A percentile compares a stretch with the other conserved stretches of the same genome.
phyloP scores from a whole-genome alignment of 2,888 invertebrate species.

The Lacanobia oleracea region DNA sequence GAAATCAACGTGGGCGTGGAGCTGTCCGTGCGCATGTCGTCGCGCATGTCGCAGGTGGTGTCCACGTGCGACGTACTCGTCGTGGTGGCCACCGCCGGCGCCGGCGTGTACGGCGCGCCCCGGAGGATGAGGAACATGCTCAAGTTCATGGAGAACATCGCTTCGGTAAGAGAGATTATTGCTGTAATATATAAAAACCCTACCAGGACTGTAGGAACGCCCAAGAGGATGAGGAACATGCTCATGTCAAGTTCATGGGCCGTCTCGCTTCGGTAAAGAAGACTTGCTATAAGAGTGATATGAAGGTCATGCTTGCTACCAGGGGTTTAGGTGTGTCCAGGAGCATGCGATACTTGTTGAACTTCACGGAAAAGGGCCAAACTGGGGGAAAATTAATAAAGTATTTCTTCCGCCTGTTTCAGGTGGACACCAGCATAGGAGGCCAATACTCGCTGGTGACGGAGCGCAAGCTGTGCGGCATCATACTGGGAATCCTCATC shows the following conservation, averaged over 20 bases:
- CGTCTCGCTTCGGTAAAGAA: too few relatives aligned
- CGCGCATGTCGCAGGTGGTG: constrained; percentile 89
- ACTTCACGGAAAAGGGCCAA: too few relatives aligned
- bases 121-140: constrained; percentile 88
- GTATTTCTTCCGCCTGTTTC: constrained; percentile 25
- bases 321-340: too few relatives aligned
- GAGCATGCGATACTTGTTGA: too few relatives aligned
- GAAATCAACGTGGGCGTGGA: constrained; percentile 89
- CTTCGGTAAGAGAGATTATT: constrained; percentile 76
- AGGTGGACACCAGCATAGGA: constrained; percentile 87
- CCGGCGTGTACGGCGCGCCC: constrained; percentile 89
- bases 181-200: too few relatives aligned
- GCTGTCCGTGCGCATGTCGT: constrained; percentile 89
- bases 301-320: too few relatives aligned
- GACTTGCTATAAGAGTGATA: too few relatives aligned
- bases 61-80: constrained; percentile 90
- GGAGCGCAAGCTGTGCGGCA: constrained; percentile 83
- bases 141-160: constrained; percentile 87
- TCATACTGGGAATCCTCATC: constrained; percentile 82
- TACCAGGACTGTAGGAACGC: constrained; percentile 86
- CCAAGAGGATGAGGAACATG: constrained; percentile 87
- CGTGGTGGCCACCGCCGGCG: constrained; percentile 87
- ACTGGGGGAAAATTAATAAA: too few relatives aligned
- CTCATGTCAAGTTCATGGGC: constrained; percentile 70
- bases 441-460: constrained; percentile 81